These are phyloP conservation scores for Scortum barcoo DNA, from an alignment of 2,113 vertebrate genomes.

Conservation along the genomic window DNA sequence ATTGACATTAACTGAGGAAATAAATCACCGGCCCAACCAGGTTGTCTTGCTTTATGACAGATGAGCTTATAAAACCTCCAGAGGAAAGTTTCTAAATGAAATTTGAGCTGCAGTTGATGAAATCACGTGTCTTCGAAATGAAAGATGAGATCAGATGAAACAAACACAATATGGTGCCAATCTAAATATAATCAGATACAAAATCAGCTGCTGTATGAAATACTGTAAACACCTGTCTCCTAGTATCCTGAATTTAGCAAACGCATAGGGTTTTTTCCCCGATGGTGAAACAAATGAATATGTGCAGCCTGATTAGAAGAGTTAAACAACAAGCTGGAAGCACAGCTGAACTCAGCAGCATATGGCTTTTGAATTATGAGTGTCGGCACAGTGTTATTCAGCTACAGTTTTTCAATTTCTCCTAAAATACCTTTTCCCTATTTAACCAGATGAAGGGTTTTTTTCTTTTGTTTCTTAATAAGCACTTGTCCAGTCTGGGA, in stretches of 20 bases:
- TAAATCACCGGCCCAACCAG: slow-evolving; percentile 8
- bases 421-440: slow-evolving; percentile 34
- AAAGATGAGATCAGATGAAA: slow-evolving; percentile 53
- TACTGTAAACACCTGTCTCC: slow-evolving; percentile 59
- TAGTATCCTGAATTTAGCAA: slow-evolving; percentile 53
- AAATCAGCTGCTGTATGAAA: slow-evolving; percentile 63
- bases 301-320: slow-evolving; percentile 56
- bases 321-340: slow-evolving; percentile 55
- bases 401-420: slow-evolving; percentile 41
- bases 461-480: slow-evolving; percentile 64
- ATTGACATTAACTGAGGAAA: background rate
- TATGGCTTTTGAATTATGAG: slow-evolving; percentile 59
- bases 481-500: slow-evolving; percentile 67
- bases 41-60: slow-evolving; percentile 1
- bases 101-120: slow-evolving; percentile 27
- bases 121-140: slow-evolving; percentile 14
- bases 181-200: slow-evolving; percentile 66
- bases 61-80: background rate
- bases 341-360: slow-evolving; percentile 39
- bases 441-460: slow-evolving; percentile 41
- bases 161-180: slow-evolving; percentile 43
- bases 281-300: slow-evolving; percentile 48
- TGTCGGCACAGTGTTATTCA: slow-evolving; percentile 40
- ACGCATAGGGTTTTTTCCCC: slow-evolving; percentile 34
- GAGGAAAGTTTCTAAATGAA: slow-evolving; percentile 7